phyloP scores from a whole-genome alignment of 1,140 invertebrate genomes.

The Sweltsa coloradensis region DNA sequence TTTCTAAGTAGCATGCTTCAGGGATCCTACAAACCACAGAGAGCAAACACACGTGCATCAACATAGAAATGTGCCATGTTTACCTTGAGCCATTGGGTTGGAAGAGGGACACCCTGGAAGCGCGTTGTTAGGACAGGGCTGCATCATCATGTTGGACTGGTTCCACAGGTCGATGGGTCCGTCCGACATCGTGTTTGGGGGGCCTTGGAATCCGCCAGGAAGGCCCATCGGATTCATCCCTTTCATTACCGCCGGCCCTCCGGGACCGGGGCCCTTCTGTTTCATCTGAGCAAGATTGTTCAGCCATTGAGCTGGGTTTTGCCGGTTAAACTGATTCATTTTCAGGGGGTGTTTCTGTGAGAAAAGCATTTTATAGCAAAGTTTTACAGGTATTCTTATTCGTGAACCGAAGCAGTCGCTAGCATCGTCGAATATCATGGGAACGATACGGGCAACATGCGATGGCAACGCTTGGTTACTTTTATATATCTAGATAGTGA shows the following conservation, averaged over 20 bases:
- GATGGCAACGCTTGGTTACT: too few relatives aligned
- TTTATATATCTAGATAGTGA: too few relatives aligned
- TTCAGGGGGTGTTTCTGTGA: constrained; percentile 77
- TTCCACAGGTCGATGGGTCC: constrained; percentile 22
- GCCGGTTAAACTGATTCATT: constrained; percentile 72
- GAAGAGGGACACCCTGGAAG: constrained; percentile 12
- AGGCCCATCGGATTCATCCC: constrained; percentile 12
- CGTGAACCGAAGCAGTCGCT: too few relatives aligned
- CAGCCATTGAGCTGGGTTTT: constrained; percentile 68
- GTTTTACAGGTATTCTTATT: neutral
- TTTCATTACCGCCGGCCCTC: constrained; percentile 17
- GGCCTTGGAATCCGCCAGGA: neutral
- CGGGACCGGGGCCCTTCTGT: constrained; percentile 39
- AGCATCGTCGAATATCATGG: too few relatives aligned
- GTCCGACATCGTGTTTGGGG: constrained; percentile 12
- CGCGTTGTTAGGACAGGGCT: constrained; percentile 14
- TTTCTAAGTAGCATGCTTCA: too few relatives aligned
- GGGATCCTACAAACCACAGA: too few relatives aligned
- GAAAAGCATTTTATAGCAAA: constrained; percentile 8
- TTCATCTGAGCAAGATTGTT: constrained; percentile 67
- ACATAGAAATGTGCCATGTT: too few relatives aligned
- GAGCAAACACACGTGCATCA: too few relatives aligned
- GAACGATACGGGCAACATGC: too few relatives aligned
- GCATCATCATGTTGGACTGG: constrained; percentile 18
- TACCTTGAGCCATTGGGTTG: too few relatives aligned